A percentile compares a stretch with the other conserved stretches of the same genome.
These are phyloP conservation scores for Gambusia holbrooki DNA, from an alignment of 2,113 vertebrate species.

Conservation along the genomic window DNA sequence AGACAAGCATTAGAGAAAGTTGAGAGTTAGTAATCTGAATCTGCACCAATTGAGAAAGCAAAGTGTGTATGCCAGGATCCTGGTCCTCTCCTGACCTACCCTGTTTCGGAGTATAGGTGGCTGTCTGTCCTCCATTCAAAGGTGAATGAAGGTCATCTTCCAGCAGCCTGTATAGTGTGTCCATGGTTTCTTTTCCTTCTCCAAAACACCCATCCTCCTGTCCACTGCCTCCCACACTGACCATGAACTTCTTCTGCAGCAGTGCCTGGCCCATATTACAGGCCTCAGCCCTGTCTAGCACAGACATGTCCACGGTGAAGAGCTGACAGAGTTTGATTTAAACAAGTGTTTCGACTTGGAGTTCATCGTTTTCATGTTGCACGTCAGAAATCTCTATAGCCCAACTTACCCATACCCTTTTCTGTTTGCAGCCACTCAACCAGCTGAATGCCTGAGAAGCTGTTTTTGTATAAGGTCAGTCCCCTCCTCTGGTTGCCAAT, in stretches of 20 bases:
- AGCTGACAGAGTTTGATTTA: constrained; percentile 6
- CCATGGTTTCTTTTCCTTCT: constrained; percentile 46
- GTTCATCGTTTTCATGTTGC: background rate
- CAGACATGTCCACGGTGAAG: constrained; percentile 43
- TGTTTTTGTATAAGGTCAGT: constrained; percentile 73
- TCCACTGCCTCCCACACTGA: constrained; percentile 47
- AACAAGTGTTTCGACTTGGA: constrained; percentile 2
- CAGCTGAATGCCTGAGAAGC: constrained; percentile 73
- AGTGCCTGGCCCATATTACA: constrained; percentile 55
- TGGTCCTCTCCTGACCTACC: constrained; percentile 67
- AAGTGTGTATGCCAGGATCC: background rate
- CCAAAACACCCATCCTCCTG: constrained; percentile 64
- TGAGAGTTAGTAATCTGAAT: constrained; percentile 5
- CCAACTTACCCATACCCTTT: constrained; percentile 74
- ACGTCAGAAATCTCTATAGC: background rate
- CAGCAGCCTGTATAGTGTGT: constrained; percentile 74
- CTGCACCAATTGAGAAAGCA: background rate
- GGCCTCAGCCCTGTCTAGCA: constrained; percentile 59
- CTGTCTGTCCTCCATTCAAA: constrained; percentile 75
- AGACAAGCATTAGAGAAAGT: constrained; percentile 19
- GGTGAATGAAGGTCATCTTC: constrained; percentile 71
- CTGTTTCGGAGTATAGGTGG: constrained; percentile 57
- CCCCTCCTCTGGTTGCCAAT: constrained; percentile 71
- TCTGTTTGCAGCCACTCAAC: constrained; percentile 72
- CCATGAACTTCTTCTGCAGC: constrained; percentile 77